Evolutionary conservation across 2,113 vertebrate species (phyloP).

Genomic region (Pomatorhinus ruficollis): DNA sequence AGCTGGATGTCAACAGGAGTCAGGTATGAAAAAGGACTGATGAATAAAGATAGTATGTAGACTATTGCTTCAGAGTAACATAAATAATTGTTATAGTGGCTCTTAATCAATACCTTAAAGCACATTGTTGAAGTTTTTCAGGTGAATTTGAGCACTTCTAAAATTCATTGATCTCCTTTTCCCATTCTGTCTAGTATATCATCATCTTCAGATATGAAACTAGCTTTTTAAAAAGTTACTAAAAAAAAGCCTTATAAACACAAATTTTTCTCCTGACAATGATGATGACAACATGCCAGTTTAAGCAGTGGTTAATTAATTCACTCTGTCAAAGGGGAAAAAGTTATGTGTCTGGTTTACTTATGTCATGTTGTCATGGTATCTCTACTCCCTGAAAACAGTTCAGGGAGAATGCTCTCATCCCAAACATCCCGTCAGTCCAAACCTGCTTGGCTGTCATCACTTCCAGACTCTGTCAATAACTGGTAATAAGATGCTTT

Average conservation of each 20-base stretch:
- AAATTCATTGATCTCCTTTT: not conserved
- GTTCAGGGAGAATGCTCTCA: not conserved
- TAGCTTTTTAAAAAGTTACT: not conserved
- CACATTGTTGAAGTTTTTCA: not conserved
- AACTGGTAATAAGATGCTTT: slow-evolving; percentile 19
- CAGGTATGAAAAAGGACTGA: not conserved
- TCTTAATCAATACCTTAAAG: not conserved
- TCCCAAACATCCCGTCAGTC: not conserved
- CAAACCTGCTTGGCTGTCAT: not conserved
- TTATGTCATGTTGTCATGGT: not conserved
- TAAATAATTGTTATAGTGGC: not conserved
- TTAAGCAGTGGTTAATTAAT: not conserved
- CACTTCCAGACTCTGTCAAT: slow-evolving; percentile 28
- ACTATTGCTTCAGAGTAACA: not conserved
- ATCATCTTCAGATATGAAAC: not conserved
- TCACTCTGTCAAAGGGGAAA: not conserved
- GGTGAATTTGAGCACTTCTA: not conserved
- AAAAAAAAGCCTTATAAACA: not conserved
- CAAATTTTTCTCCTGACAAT: not conserved
- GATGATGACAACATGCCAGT: not conserved
- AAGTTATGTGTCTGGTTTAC: not conserved
- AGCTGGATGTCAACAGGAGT: not conserved
- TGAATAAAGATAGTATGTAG: not conserved
- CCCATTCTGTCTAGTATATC: not conserved
- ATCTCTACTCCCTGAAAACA: not conserved